These are phyloP conservation scores for Spinibarbus caldwelli DNA, from an alignment of 2,797 vertebrate genomes.

Conservation along the genomic window DNA sequence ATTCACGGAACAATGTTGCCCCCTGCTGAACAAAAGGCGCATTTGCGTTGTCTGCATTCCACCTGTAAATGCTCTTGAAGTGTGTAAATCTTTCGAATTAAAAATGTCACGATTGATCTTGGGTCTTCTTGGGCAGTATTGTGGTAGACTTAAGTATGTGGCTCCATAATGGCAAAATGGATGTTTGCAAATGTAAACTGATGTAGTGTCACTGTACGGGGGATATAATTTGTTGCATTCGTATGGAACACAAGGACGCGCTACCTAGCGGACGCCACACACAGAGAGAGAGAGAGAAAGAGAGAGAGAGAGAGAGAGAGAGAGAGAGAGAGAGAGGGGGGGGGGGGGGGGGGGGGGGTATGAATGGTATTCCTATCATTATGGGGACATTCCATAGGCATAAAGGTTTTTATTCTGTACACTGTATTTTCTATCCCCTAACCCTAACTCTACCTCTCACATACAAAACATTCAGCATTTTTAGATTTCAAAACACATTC, in stretches of 20 bases:
- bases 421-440: no score
- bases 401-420: no score
- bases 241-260: background rate
- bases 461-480: background rate
- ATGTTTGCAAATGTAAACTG: background rate
- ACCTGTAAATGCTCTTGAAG: background rate
- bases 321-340: no score
- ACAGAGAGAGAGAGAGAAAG: no score
- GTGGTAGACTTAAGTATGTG: background rate
- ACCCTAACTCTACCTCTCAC: no score
- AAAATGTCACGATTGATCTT: background rate
- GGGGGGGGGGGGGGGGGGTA: no score
- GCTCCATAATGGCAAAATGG: no score
- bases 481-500: background rate
- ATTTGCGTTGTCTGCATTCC: background rate
- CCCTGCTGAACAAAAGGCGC: background rate
- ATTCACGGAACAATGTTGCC: slow-evolving; percentile 12
- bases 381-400: no score
- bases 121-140: background rate
- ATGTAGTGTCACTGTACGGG: background rate
- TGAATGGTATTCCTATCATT: no score
- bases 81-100: background rate
- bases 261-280: no score
- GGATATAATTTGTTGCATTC: background rate
- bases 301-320: no score